Evolutionary conservation across 1,140 invertebrate species (phyloP).

Genomic region (Cherax quadricarinatus): DNA sequence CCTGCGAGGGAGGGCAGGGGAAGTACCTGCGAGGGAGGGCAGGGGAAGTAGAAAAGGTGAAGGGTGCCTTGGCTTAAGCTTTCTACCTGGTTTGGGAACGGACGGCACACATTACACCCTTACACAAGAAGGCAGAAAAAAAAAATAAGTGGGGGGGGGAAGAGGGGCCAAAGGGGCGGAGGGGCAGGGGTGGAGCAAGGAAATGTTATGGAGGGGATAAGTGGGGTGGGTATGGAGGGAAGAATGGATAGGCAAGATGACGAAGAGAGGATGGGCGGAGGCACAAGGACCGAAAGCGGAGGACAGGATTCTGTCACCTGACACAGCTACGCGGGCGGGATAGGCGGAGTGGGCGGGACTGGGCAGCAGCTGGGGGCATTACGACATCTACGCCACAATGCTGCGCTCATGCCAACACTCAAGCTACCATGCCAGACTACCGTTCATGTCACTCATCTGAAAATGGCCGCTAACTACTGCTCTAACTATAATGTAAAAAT

Average conservation of each 20-base stretch:
- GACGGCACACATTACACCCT: too few relatives aligned
- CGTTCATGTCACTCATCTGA: slow-evolving; percentile 26
- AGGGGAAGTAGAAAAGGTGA: neutral
- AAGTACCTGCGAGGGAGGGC: too few relatives aligned
- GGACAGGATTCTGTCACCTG: too few relatives aligned
- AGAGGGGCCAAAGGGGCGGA: neutral
- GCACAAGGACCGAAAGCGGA: neutral
- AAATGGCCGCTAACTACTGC: slow-evolving; percentile 27
- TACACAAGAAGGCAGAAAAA: neutral
- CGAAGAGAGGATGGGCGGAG: neutral
- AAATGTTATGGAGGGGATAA: neutral
- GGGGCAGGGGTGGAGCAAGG: neutral
- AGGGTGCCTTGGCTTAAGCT: too few relatives aligned
- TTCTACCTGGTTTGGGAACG: too few relatives aligned
- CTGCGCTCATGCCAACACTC: slow-evolving; percentile 29
- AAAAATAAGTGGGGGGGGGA: neutral
- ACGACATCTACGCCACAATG: slow-evolving; percentile 29
- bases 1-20: too few relatives aligned
- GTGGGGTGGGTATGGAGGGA: neutral
- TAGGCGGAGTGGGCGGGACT: neutral
- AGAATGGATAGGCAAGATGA: too few relatives aligned
- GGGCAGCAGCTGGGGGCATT: neutral
- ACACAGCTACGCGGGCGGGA: neutral
- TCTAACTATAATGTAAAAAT: slow-evolving; percentile 18
- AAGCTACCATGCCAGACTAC: slow-evolving; percentile 30